Evolutionary conservation across 2,888 invertebrate species (phyloP), one percentile per base, ranked within the genome.

Genomic region (Pomacea canaliculata): DNA sequence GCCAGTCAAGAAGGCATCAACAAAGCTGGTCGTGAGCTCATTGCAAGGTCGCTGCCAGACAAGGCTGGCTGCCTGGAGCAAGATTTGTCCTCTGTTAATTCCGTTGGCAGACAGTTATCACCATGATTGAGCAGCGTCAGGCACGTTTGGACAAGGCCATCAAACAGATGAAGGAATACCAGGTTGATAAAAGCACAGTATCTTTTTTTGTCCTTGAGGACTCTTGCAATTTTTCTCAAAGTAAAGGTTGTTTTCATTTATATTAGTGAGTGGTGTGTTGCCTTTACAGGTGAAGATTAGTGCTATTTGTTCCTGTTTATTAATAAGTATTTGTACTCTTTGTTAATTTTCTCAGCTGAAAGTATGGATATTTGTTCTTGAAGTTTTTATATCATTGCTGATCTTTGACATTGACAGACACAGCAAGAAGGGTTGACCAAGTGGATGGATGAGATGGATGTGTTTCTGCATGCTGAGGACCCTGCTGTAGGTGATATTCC

Each of bases 371-470:
- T 46, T 56, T 71, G 62, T 71, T n/a, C 16, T 9, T 71, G 56
- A 37, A 48, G 18, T 23, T 19, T 49, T 70, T 10, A 48, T 4
- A 27, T 71, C 18, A 23, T 10, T 46, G 46, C 46, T 37, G 13
- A 13, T 73, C 13, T 75, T 59, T 12, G 5, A 46, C 49, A 1
- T 9, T 23, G 71, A 23, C 66, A 65, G 63, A 69, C 70, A 79
- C 91, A 93, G 85, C 90, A 90, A 19, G 86, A 89, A 2, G 93
- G 92, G 4, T 86, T 94, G 70, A 85, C 82, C 75, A 88, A 90
- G 66, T 94, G 95, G 94, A 90, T 94, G 85, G 92, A 92, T 73
- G 91, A 92, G 82, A 92, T 94, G 76, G 92, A 93, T 77, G 90
- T 91, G 76, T 93, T 94, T 87, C 91, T 94, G 27, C 91, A 92